A percentile compares a stretch with the other conserved stretches of the same genome.
Evolutionary conservation across 2,797 vertebrate species (phyloP).

Genomic region (Sphenopsis melanotis): DNA sequence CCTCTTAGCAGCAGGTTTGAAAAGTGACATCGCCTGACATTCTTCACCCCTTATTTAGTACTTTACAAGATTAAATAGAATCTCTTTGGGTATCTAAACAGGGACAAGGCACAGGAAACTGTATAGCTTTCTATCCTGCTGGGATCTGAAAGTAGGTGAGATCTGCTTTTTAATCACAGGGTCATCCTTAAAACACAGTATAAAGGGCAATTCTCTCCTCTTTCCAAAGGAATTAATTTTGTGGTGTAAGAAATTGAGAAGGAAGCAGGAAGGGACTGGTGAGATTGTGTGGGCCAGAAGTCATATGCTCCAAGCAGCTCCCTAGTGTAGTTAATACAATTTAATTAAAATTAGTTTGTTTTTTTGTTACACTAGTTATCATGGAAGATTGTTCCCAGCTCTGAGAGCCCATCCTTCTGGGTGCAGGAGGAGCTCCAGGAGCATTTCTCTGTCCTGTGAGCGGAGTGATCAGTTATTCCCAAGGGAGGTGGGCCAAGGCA

Average conservation of each 20-base stretch:
- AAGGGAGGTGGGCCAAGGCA: rapidly evolving
- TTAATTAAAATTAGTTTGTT: background rate
- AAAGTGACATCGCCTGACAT: background rate
- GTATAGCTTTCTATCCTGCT: background rate
- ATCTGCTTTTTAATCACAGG: background rate
- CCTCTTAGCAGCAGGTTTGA: background rate
- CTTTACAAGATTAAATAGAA: background rate
- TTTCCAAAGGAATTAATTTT: background rate
- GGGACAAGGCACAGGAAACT: background rate
- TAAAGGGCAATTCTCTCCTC: background rate
- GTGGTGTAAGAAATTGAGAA: background rate
- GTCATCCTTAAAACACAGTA: background rate
- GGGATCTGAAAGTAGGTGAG: background rate
- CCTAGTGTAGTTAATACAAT: background rate
- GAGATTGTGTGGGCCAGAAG: background rate
- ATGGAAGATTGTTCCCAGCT: background rate
- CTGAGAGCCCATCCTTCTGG: background rate
- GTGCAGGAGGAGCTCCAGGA: background rate
- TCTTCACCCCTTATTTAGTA: background rate
- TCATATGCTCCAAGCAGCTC: background rate
- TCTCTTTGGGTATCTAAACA: background rate
- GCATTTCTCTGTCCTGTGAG: background rate
- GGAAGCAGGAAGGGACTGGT: background rate
- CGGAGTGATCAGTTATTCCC: background rate
- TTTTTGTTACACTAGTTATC: background rate